These are phyloP conservation scores for Eulemur coronatus DNA, from an alignment of 2,797 vertebrate species.

Conservation along the genomic window DNA sequence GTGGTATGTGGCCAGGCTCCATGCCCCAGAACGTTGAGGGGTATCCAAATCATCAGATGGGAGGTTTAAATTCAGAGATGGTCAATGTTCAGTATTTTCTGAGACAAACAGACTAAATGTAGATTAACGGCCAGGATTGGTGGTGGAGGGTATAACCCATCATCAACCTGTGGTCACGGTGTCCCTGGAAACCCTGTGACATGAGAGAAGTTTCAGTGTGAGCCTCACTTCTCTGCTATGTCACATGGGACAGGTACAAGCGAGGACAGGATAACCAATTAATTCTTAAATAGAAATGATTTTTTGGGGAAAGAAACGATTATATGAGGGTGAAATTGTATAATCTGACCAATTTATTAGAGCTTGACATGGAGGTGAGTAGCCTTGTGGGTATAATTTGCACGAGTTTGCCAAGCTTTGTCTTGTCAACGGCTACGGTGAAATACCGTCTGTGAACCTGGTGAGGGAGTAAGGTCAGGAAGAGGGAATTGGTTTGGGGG, in stretches of 20 bases:
- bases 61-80: background rate
- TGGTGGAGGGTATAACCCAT: background rate
- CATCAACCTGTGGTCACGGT: background rate
- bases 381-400: no score
- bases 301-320: background rate
- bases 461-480: background rate
- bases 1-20: background rate
- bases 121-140: background rate
- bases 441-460: background rate
- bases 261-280: background rate
- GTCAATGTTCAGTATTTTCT: background rate
- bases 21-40: background rate
- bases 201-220: background rate
- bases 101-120: constrained; percentile 9
- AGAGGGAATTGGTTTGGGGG: background rate
- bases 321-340: background rate
- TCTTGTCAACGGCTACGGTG: background rate
- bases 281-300: background rate
- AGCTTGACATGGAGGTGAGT: background rate
- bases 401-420: background rate
- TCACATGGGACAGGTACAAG: accelerated
- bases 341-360: background rate
- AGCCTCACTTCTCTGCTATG: accelerated
- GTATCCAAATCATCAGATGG: background rate
- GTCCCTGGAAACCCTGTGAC: background rate